A percentile compares a stretch with the other conserved stretches of the same genome.
Evolutionary conservation across 1,140 invertebrate species (phyloP).

Genomic region (Bombus ignitus): DNA sequence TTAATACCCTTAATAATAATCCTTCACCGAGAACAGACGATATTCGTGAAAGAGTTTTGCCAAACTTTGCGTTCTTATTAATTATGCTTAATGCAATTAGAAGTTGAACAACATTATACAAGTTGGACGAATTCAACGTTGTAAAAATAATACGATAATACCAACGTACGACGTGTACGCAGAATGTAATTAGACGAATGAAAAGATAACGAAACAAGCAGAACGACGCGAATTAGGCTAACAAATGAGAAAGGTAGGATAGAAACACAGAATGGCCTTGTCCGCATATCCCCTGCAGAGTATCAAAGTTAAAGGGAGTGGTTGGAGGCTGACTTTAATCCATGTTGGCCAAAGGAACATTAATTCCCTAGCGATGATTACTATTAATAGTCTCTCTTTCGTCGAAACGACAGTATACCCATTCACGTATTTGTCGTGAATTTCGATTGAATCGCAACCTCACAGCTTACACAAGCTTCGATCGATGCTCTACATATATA

Average conservation of each 20-base stretch:
- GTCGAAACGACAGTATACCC: background rate
- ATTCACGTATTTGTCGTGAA: background rate
- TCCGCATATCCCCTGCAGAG: too few relatives aligned
- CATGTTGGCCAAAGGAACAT: too few relatives aligned
- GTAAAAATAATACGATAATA: too few relatives aligned
- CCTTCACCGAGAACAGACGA: background rate
- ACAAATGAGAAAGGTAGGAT: too few relatives aligned
- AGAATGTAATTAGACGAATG: too few relatives aligned
- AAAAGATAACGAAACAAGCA: too few relatives aligned
- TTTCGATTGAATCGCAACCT: background rate
- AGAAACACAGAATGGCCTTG: too few relatives aligned
- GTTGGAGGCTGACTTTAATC: too few relatives aligned
- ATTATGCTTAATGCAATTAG: background rate
- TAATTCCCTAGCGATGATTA: background rate
- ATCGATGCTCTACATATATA: background rate
- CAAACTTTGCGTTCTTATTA: background rate
- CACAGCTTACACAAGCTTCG: background rate
- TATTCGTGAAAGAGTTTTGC: background rate
- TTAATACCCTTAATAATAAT: background rate
- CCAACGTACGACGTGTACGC: too few relatives aligned
- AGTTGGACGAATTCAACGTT: too few relatives aligned
- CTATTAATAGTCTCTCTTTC: slow-evolving; percentile 33
- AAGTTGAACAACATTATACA: background rate
- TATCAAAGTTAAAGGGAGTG: too few relatives aligned
- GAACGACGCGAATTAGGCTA: too few relatives aligned